Percentiles rank a stretch among this genome's conserved stretches.
phyloP scores from a whole-genome alignment of 2,797 vertebrate species.

The Tympanoctomys barrerae region DNA sequence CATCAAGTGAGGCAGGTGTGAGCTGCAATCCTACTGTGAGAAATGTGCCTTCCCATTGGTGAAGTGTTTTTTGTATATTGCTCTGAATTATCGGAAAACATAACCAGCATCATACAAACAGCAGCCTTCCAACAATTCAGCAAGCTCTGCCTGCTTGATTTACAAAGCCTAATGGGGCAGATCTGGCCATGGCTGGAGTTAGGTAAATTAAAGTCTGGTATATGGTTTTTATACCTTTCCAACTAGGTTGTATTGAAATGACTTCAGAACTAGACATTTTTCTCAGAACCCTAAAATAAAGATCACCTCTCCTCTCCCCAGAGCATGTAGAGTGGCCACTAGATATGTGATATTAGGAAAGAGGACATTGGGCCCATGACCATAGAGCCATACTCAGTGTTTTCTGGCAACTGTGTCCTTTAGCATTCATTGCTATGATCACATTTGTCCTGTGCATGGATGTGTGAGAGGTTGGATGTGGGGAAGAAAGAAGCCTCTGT shows the following conservation, averaged over 20 bases:
- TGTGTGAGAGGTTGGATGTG: not conserved
- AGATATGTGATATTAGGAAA: slow-evolving; percentile 41
- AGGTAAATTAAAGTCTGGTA: slow-evolving; percentile 6
- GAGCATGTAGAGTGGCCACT: not conserved
- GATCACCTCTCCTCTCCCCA: not conserved
- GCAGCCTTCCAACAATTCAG: slow-evolving; percentile 1
- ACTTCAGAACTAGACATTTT: slow-evolving; percentile 57
- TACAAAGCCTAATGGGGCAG: slow-evolving; percentile 18
- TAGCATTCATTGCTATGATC: slow-evolving; percentile 37
- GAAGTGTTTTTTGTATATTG: slow-evolving; percentile 50
- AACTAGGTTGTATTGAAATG: slow-evolving; percentile 62
- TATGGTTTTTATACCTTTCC: not conserved
- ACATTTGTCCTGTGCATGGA: not conserved
- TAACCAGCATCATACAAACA: slow-evolving; percentile 43
- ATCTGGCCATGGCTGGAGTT: not conserved
- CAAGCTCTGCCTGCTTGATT: slow-evolving; percentile 22
- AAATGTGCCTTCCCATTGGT: slow-evolving; percentile 8
- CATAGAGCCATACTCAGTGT: not conserved
- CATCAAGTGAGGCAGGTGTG: not conserved
- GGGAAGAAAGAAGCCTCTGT: not conserved
- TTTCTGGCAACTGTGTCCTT: slow-evolving; percentile 56
- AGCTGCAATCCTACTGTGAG: slow-evolving; percentile 26
- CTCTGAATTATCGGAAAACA: slow-evolving; percentile 62
- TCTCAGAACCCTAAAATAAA: slow-evolving; percentile 57
- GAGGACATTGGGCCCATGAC: slow-evolving; percentile 12